Conservation (phyloP, 1,140 invertebrate species). For the Brachionus plicatilis region DNA sequence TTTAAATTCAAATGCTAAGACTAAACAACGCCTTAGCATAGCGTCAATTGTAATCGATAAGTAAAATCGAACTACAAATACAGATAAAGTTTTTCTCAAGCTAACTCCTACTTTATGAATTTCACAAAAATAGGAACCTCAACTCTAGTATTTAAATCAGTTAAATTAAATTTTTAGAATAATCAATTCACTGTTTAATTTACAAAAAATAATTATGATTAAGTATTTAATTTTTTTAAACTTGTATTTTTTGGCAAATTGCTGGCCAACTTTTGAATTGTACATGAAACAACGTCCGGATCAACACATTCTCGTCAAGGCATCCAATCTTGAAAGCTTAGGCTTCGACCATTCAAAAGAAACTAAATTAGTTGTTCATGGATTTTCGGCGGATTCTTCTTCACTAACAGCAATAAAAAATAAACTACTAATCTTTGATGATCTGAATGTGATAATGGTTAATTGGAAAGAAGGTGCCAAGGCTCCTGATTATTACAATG, state of each 20-base stretch:
- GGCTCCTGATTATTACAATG: neutral
- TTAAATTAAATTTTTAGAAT: neutral
- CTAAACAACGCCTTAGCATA: neutral
- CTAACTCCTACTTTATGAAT: neutral
- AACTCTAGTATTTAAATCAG: neutral
- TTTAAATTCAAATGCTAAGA: neutral
- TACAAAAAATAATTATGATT: neutral
- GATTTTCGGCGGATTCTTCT: neutral
- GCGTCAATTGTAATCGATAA: neutral
- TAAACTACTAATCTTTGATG: neutral
- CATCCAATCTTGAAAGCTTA: neutral
- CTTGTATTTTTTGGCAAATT: neutral
- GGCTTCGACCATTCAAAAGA: neutral
- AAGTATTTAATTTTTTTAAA: neutral
- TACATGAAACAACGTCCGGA: neutral
- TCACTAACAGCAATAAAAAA: neutral
- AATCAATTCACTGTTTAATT: neutral
- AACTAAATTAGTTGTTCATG: neutral
- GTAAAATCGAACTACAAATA: neutral
- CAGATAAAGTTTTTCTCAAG: neutral
- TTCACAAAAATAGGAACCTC: neutral
- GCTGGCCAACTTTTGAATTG: neutral
- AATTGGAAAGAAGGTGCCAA: neutral
- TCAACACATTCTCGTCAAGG: neutral
- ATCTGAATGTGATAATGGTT: neutral